A percentile compares a stretch with the other conserved stretches of the same genome.
These are phyloP conservation scores for Apostichopus japonicus DNA, from an alignment of 35 echinoderm and acorn worm genomes.

Conservation along the genomic window DNA sequence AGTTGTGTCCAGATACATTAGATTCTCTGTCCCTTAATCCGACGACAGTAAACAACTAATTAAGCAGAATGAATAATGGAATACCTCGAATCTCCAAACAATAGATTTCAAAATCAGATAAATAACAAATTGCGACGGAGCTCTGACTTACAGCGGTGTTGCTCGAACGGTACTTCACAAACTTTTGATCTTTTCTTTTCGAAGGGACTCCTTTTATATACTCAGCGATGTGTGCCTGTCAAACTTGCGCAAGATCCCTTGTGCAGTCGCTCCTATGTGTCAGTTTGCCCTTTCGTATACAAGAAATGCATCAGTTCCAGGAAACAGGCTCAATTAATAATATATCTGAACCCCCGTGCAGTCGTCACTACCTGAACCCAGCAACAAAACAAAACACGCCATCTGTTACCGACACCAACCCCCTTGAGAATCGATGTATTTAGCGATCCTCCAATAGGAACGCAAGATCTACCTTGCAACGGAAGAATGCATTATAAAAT, in stretches of 20 bases:
- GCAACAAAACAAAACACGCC: not conserved
- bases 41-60: not conserved
- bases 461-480: too few relatives aligned
- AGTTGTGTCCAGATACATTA: not conserved
- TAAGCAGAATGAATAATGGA: too few relatives aligned
- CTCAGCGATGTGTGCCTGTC: not conserved
- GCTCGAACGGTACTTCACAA: not conserved
- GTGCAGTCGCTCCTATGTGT: too few relatives aligned
- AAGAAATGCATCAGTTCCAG: not conserved
- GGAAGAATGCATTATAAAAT: constrained; percentile 20
- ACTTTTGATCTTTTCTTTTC: not conserved
- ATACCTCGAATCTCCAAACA: too few relatives aligned
- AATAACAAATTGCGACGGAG: not conserved
- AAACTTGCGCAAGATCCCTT: not conserved
- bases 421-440: constrained; percentile 9
- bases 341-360: not conserved
- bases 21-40: not conserved
- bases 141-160: not conserved
- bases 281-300: too few relatives aligned
- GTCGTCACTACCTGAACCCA: not conserved
- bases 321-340: constrained; percentile 31
- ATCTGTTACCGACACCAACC: not conserved
- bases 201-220: not conserved
- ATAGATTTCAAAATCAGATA: not conserved
- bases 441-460: not conserved